Evolutionary conservation across 2,113 vertebrate genomes (phyloP).

Genomic region (Xiphophorus couchianus): DNA sequence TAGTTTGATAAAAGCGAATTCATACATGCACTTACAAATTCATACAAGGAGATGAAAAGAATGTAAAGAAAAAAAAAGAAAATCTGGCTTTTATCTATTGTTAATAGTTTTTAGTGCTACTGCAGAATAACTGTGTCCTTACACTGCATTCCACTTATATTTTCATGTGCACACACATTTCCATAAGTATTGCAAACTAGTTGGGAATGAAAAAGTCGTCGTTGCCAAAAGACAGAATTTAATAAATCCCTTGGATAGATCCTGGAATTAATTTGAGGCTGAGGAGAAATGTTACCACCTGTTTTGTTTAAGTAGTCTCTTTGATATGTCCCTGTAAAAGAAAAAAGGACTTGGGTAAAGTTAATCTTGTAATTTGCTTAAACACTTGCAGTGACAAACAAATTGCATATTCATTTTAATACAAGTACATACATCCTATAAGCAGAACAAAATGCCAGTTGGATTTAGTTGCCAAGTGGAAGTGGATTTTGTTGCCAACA

Average conservation of each 20-base stretch:
- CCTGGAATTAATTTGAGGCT: slow-evolving; percentile 71
- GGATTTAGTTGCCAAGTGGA: slow-evolving; percentile 43
- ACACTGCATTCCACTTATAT: slow-evolving; percentile 31
- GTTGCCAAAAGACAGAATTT: slow-evolving; percentile 75
- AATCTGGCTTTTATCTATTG: slow-evolving; percentile 7
- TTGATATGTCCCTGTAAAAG: slow-evolving; percentile 74
- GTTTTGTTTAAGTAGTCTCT: slow-evolving; percentile 79
- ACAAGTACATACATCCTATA: slow-evolving; percentile 24
- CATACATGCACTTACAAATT: neutral
- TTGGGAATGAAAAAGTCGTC: slow-evolving; percentile 57
- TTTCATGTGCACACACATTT: slow-evolving; percentile 12
- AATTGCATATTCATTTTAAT: slow-evolving; percentile 73
- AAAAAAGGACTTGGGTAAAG: slow-evolving; percentile 57
- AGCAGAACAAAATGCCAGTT: slow-evolving; percentile 56
- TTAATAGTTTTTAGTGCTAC: slow-evolving; percentile 11
- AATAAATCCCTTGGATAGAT: slow-evolving; percentile 80
- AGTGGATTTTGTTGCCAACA: slow-evolving; percentile 37
- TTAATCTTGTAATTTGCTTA: slow-evolving; percentile 75
- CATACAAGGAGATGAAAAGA: neutral
- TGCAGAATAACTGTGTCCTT: slow-evolving; percentile 19
- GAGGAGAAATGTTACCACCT: slow-evolving; percentile 73
- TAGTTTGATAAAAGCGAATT: neutral
- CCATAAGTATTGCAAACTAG: slow-evolving; percentile 33
- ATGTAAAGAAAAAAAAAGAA: neutral
- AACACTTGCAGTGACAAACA: slow-evolving; percentile 62